These are phyloP conservation scores for Leptestheria dahalacensis DNA, from an alignment of 1,140 invertebrate genomes.

Conservation along the genomic window DNA sequence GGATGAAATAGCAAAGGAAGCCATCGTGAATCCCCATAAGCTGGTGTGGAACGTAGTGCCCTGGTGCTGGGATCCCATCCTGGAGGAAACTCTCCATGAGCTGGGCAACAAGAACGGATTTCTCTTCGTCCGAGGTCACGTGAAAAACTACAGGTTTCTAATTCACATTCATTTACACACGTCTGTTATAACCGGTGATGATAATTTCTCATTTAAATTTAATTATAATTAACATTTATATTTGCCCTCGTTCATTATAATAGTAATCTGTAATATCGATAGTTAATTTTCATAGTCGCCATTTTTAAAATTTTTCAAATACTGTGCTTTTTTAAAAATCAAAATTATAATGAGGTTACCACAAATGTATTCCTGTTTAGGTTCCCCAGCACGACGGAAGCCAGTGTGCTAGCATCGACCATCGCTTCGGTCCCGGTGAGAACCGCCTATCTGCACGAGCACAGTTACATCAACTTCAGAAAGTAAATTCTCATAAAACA, in stretches of 20 bases:
- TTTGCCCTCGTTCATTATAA: too few species aligned
- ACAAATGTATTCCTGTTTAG: not conserved
- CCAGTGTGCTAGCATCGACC: not conserved
- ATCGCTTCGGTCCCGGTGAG: slow-evolving; percentile 2
- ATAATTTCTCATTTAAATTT: not conserved
- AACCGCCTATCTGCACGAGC: slow-evolving; percentile 8
- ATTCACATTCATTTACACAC: not conserved
- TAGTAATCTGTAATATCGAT: too few species aligned
- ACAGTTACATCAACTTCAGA: slow-evolving; percentile 8
- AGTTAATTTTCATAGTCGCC: too few species aligned
- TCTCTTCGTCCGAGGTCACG: not conserved
- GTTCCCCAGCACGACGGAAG: not conserved
- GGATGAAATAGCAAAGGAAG: not conserved
- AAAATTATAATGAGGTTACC: too few species aligned
- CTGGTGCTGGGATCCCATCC: slow-evolving; percentile 5
- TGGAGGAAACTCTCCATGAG: slow-evolving; percentile 10
- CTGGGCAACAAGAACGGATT: slow-evolving; percentile 7
- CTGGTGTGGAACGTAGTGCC: slow-evolving; percentile 6
- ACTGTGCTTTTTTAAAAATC: too few species aligned
- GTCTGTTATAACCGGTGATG: not conserved
- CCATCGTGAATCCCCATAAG: not conserved
- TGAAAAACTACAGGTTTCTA: slow-evolving; percentile 2
- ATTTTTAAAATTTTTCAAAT: too few species aligned
- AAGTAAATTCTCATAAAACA: not conserved
- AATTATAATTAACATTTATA: not conserved